Base-by-base conservation (phyloP, 2,797 vertebrate species). In the Xenopus petersii region DNA sequence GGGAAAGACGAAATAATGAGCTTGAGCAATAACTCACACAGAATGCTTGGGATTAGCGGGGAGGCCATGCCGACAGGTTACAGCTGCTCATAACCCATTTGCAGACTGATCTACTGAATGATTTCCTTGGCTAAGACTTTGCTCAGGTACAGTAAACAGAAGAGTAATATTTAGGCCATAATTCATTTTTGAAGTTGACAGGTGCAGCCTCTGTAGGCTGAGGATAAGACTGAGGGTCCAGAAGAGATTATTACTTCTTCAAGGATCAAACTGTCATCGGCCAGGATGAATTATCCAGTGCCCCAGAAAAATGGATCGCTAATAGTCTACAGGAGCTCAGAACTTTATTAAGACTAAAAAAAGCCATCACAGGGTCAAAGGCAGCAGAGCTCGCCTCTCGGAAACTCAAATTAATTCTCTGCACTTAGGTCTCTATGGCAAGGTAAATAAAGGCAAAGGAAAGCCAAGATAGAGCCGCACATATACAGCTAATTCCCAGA, bases 211-310 rank as follows among this genome's bases (percentile, higher is more conserved):
- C 71, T 79, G 67, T 55, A 74, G 67, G 67, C 61, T 46, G 69
- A 54, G 71, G 71, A 79, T 79, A 74, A 74, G 77, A 70, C 49
- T 42, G 67, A 79, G 71, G 67, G 71, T 66, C 77, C 69, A 79
- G 77, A 60, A 74, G 71, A 79, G 77, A 79, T 74, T 74, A 79
- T 79, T 79, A 79, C 71, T 79, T 74, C 71, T 79, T 68, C 71
- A 66, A 48, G 67, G 58, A 79, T 79, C 67, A 62, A 79, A 73
- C 71, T 79, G 76, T 79, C 71, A 79, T 59, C 71, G 64, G 66
- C 1, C 26, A 70, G 42, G 66, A 74, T 74, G 66, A 74, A 73
- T 74, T 74, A 79, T 55, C 15, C 46, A 24, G 66, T 16, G 71
- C 62, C 66, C 71, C 46, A 65, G 76, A 51, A 70, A 79, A 69